Evolutionary conservation across 2,797 vertebrate genomes (phyloP), one percentile per base, ranked within the genome.

Genomic region (Notolabrus celidotus): DNA sequence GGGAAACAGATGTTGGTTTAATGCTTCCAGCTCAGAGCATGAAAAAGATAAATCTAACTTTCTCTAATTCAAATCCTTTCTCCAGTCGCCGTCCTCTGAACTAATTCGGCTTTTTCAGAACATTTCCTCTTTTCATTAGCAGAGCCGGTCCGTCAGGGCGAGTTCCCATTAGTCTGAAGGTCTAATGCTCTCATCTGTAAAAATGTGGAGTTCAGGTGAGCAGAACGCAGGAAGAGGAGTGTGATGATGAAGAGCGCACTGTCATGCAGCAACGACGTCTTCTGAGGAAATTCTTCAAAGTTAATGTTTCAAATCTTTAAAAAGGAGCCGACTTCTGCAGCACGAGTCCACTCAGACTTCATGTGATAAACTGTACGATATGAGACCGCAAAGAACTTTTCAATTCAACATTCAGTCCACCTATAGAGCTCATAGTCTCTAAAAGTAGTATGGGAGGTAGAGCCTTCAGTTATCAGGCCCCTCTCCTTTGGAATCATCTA

Each of bases 111-210:
- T 78, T 76, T 82, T 80, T 14, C 59, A 50, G 49, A 78, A 70
- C 50, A 75, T 79, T 84, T 80, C 64, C 61, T 68, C 45, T 62
- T 77, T 75, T 87, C 66, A 80, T 82, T 76, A 86, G 47, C 38
- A 39, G 55, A 76, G 60, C 51, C 77, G 59, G 51, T 78, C 60
- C 62, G 77, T 76, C 63, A 49, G 38, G 31, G 39, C 34, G 61
- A 63, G 41, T 60, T 34, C 47, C 34, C 64, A 74, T 74, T 83
- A 78, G 57, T 15, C 46, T 66, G 22, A 49, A 80, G 77, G 55
- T 47, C 61, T 56, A 71, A 73, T 57, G 60, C 16, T 58, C 27
- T 5, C n/a, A 25, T 5, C 25, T 27, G 29, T 31, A 31, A 31
- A 4, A 31, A 31, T 1, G 31, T 8, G 7, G 8, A 31, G 29